A percentile compares a stretch with the other conserved stretches of the same genome.
These are phyloP conservation scores for Erythrocercus mccallii DNA, from an alignment of 2,113 vertebrate genomes.

Conservation along the genomic window DNA sequence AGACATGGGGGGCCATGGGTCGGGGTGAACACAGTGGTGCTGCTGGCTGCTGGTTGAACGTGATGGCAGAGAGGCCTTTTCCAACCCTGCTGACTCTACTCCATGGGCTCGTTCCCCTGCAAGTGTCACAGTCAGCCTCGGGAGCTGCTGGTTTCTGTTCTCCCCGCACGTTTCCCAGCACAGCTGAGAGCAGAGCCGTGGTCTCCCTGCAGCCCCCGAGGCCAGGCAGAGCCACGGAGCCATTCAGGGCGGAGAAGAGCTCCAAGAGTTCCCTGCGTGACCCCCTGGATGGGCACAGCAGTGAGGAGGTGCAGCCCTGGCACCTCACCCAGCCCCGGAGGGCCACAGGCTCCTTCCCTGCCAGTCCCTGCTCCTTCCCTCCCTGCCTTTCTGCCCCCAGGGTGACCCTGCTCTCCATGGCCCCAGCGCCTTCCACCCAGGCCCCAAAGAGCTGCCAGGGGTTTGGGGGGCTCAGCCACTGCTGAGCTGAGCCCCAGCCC, in stretches of 20 bases:
- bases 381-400: background rate
- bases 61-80: background rate
- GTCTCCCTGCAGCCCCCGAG: background rate
- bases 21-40: fast-evolving
- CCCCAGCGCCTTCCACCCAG: background rate
- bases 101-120: background rate
- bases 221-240: background rate
- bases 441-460: background rate
- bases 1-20: background rate
- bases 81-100: no score
- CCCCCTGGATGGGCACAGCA: background rate
- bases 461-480: background rate
- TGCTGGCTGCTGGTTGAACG: background rate
- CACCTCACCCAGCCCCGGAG: background rate
- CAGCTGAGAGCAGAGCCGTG: fast-evolving
- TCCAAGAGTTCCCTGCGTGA: background rate
- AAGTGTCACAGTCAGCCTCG: fast-evolving
- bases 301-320: background rate
- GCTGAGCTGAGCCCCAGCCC: background rate
- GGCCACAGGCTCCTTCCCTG: background rate
- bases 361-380: background rate
- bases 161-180: background rate
- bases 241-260: background rate
- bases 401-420: background rate
- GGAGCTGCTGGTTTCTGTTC: background rate